These are phyloP conservation scores for Xanthia icteritia DNA, from an alignment of 2,888 invertebrate species.

Conservation along the genomic window DNA sequence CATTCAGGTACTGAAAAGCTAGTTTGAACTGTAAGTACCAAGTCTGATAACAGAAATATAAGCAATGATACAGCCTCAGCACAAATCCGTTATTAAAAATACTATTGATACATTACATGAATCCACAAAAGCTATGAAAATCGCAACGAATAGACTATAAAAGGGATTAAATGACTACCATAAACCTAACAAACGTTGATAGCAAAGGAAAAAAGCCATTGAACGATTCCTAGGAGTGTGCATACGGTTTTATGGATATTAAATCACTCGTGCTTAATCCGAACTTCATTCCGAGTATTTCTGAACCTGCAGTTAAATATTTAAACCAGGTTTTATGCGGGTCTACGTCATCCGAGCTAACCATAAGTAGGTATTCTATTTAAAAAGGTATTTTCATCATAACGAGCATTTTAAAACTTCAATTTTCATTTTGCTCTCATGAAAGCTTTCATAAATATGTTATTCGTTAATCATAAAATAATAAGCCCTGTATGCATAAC, in stretches of 20 bases:
- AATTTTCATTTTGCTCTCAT: slow-evolving; percentile 16
- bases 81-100: not conserved
- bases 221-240: slow-evolving; percentile 39
- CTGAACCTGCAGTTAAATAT: slow-evolving; percentile 28
- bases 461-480: slow-evolving; percentile 35
- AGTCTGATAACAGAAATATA: too few relatives aligned
- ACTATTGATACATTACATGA: not conserved
- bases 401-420: too few relatives aligned
- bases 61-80: not conserved
- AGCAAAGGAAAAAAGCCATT: slow-evolving; percentile 40
- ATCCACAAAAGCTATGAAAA: slow-evolving; percentile 20
- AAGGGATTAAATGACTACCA: slow-evolving; percentile 41
- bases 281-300: slow-evolving; percentile 33
- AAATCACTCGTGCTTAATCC: slow-evolving; percentile 56
- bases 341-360: not conserved
- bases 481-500: slow-evolving; percentile 50
- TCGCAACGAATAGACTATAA: slow-evolving; percentile 20
- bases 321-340: slow-evolving; percentile 31
- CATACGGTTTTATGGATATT: slow-evolving; percentile 52
- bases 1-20: not conserved
- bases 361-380: slow-evolving; percentile 4
- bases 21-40: not conserved
- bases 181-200: slow-evolving; percentile 52
- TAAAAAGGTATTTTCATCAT: not conserved
- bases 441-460: slow-evolving; percentile 26